A percentile compares a stretch with the other conserved stretches of the same genome.
phyloP scores from a whole-genome alignment of 2,888 invertebrate genomes.

The Ptilodon capucinus region DNA sequence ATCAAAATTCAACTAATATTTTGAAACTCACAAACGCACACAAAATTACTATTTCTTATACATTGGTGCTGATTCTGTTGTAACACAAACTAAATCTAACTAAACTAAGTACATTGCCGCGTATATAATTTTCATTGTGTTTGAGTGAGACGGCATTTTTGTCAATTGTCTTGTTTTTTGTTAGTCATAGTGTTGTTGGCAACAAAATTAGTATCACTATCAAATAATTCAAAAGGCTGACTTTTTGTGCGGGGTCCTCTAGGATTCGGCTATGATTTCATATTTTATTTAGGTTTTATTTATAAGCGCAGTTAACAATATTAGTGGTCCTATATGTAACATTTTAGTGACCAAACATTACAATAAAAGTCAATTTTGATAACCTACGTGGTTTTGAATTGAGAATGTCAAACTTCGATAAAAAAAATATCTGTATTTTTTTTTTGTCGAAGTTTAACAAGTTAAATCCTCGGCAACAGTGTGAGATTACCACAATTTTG shows the following conservation, averaged over 20 bases:
- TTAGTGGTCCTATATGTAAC: slow-evolving; percentile 21
- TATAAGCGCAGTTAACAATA: slow-evolving; percentile 22
- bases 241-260: slow-evolving; percentile 8
- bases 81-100: too few relatives aligned
- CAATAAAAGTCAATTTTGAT: slow-evolving; percentile 14
- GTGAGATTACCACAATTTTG: too few relatives aligned
- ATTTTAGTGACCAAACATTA: slow-evolving; percentile 20
- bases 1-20: too few relatives aligned
- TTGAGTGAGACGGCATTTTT: too few relatives aligned
- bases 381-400: slow-evolving; percentile 7
- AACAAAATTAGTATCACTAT: too few relatives aligned
- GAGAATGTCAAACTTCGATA: not conserved
- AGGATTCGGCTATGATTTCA: slow-evolving; percentile 16
- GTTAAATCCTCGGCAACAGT: too few relatives aligned
- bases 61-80: too few relatives aligned
- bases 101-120: too few relatives aligned
- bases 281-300: slow-evolving; percentile 18
- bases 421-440: too few relatives aligned
- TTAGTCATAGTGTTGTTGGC: too few relatives aligned
- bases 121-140: too few relatives aligned
- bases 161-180: too few relatives aligned
- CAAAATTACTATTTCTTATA: not conserved
- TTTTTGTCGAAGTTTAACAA: not conserved
- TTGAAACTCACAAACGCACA: not conserved
- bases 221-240: slow-evolving; percentile 16